Evolutionary conservation across 2,888 invertebrate species (phyloP).

Genomic region (Dendrolimus houi): DNA sequence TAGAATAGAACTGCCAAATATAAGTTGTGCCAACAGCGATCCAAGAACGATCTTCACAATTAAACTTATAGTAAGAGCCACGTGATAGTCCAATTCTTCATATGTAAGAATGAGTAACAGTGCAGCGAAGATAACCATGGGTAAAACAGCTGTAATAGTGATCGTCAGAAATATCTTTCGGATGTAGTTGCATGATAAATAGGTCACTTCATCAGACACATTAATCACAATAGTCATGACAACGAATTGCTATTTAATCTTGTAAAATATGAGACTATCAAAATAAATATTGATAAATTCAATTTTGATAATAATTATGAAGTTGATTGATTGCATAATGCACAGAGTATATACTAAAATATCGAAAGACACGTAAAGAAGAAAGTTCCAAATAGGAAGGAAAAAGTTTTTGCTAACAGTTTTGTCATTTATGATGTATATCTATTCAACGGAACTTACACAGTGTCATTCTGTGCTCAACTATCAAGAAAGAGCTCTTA

Average conservation of each 20-base stretch:
- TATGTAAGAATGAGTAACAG: constrained; percentile 30
- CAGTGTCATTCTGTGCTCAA: no score
- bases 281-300: constrained; percentile 1
- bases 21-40: constrained; percentile 42
- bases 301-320: not conserved
- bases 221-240: constrained; percentile 35
- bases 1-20: constrained; percentile 41
- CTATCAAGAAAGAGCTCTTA: no score
- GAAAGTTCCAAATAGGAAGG: no score
- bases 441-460: no score
- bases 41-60: constrained; percentile 43
- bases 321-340: not conserved
- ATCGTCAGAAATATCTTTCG: constrained; percentile 36
- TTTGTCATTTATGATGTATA: no score
- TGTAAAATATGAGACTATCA: constrained; percentile 2
- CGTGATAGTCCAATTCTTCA: constrained; percentile 16
- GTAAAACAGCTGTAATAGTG: constrained; percentile 43
- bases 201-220: constrained; percentile 34
- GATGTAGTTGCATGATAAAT: constrained; percentile 36
- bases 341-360: no score
- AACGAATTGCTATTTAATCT: not conserved
- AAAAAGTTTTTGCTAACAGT: no score
- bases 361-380: no score
- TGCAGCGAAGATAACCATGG: constrained; percentile 42
- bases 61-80: constrained; percentile 20